Percentiles rank a stretch among this genome's conserved stretches.
Conservation (phyloP, 2,888 invertebrate genomes). For the Diarsia rubi region DNA sequence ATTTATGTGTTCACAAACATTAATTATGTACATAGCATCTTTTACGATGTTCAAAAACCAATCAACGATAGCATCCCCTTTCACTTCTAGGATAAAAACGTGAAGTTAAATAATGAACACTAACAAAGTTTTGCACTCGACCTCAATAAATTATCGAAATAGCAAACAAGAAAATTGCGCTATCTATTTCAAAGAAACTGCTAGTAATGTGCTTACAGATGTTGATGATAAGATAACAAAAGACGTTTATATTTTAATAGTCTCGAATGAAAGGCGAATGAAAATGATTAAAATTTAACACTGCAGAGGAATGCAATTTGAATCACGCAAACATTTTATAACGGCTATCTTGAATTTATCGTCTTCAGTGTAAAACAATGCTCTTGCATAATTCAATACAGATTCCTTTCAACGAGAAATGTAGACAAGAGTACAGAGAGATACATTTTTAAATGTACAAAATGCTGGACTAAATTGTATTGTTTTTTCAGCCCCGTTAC, state of each 20-base stretch:
- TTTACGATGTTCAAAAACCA: neutral
- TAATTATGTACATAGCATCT: neutral
- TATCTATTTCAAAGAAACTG: conserved; percentile 6
- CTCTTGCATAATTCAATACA: neutral
- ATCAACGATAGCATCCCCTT: conserved; percentile 28
- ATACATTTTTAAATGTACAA: neutral
- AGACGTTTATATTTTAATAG: conserved; percentile 25
- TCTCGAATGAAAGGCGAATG: conserved; percentile 16
- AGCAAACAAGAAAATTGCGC: conserved; percentile 25
- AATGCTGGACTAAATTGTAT: neutral
- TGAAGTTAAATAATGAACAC: conserved; percentile 24
- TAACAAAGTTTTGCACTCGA: conserved; percentile 31
- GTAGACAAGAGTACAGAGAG: neutral
- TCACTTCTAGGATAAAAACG: conserved; percentile 45
- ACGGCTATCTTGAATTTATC: neutral
- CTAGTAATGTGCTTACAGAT: conserved; percentile 6
- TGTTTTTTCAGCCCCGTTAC: neutral
- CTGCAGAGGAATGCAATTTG: conserved; percentile 13
- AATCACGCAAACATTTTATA: conserved; percentile 13
- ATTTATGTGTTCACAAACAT: neutral
- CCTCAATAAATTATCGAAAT: conserved; percentile 45
- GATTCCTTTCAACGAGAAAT: neutral
- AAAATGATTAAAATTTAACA: conserved; percentile 2
- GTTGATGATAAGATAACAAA: conserved; percentile 28
- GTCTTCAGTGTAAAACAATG: neutral